phyloP scores from a whole-genome alignment of 2,888 invertebrate genomes.

The Microchrysa polita region DNA sequence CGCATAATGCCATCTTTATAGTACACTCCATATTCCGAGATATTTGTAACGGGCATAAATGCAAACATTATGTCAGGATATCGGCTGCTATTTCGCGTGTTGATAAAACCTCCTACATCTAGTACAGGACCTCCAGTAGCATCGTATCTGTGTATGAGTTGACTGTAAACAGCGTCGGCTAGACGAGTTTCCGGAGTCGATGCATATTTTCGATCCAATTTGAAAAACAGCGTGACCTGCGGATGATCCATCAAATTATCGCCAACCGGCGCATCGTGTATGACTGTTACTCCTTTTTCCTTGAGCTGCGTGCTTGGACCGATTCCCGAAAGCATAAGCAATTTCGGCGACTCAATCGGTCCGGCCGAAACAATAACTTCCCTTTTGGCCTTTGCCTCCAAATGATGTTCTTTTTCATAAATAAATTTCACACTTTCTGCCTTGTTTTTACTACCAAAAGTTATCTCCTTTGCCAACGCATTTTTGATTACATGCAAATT shows the following conservation, averaged over 20 bases:
- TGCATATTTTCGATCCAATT: not conserved
- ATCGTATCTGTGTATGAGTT: conserved; percentile 20
- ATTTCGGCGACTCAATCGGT: conserved; percentile 72
- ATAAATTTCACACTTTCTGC: conserved; percentile 63
- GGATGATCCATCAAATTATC: conserved; percentile 31
- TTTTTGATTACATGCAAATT: conserved; percentile 68
- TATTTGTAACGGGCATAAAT: conserved; percentile 9
- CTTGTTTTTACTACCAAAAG: conserved; percentile 64
- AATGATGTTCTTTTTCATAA: not conserved
- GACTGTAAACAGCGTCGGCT: conserved; percentile 10
- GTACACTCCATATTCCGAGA: not conserved
- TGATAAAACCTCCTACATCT: conserved; percentile 24
- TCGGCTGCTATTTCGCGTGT: conserved; percentile 18
- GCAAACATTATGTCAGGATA: conserved; percentile 22
- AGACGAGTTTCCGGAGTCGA: conserved; percentile 29
- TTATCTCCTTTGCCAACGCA: conserved; percentile 66
- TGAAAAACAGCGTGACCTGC: conserved; percentile 7
- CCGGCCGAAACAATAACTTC: conserved; percentile 32
- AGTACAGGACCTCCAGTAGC: not conserved
- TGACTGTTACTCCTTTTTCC: conserved; percentile 70
- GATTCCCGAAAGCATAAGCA: conserved; percentile 85
- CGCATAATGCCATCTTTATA: not conserved
- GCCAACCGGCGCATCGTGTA: conserved; percentile 23
- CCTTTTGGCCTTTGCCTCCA: conserved; percentile 12
- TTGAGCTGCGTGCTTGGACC: conserved; percentile 75